Evolutionary conservation across 2,888 invertebrate genomes (phyloP), one percentile per base, ranked within the genome.

Genomic region (Trachelus tabidus): DNA sequence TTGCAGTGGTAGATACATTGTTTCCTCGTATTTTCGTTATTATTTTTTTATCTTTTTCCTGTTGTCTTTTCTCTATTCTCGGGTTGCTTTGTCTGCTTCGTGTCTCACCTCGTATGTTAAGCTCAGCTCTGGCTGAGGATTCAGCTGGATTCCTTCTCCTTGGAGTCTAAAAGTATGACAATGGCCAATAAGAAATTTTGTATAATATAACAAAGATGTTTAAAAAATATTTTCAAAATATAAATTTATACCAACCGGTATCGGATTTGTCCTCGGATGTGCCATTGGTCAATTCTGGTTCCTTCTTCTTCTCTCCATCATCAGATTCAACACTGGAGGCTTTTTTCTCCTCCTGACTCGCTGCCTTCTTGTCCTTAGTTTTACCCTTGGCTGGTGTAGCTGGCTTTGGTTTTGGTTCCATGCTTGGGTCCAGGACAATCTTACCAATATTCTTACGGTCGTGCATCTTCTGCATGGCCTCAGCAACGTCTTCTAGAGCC

Each of bases 401-500:
- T 68, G 96, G 96, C 90, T 96, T 96, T 37, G 96, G 96, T 87
- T 96, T 96, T 2, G 96, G 96, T 90, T 96, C 96, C 90, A 96
- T 90, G 71, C 95, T 94, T 34, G 97, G 97, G 90, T 97, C 97
- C 82, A 98, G 92, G 73, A 97, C 94, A 73, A 98, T 94, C 92
- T 97, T 97, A 78, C 98, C 98, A 87, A 97, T 94, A 92, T 98
- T 97, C 92, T 97, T 97, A 88, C 97, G 95, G 89, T 97, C 97
- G 92, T 97, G 97, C 95, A 98, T 96, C 92, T 96, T 97, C 92
- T 97, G 97, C 97, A 98, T 97, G 11, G 97, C 97, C 88, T 97
- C 97, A 35, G 95, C 95, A 30, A 97, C 96, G 90, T 97, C 97
- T 92, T 97, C 97, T 34, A 97, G 93, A 34, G 97, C 97, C 96